Evolutionary conservation across 2,888 invertebrate species (phyloP).

Genomic region (Trissolcus brochymenae): DNA sequence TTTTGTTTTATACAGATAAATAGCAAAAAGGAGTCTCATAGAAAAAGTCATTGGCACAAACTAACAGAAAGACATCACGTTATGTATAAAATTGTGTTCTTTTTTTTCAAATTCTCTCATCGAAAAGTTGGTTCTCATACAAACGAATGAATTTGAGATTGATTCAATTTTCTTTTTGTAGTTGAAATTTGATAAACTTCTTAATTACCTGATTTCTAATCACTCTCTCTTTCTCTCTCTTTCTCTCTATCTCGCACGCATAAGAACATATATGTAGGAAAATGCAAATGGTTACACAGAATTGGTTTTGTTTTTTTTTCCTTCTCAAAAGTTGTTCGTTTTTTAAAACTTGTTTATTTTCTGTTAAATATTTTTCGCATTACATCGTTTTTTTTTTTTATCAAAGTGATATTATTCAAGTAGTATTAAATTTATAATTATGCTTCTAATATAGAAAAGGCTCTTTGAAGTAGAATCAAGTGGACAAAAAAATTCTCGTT

Average conservation of each 20-base stretch:
- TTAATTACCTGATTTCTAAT: background rate
- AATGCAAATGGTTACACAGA: conserved; percentile 41
- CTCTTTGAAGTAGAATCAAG: conserved; percentile 26
- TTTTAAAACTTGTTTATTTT: conserved; percentile 25
- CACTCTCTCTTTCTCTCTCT: conserved; percentile 1
- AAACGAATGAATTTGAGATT: conserved; percentile 40
- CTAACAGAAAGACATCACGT: conserved; percentile 41
- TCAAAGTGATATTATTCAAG: conserved; percentile 48
- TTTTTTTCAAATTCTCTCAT: conserved; percentile 7
- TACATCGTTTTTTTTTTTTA: conserved; percentile 29
- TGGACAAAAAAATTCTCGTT: conserved; percentile 9
- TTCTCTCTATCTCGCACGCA: conserved; percentile 22
- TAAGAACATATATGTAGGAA: conserved; percentile 33
- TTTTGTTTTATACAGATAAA: conserved; percentile 6
- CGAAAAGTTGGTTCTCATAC: conserved; percentile 28
- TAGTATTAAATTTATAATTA: conserved; percentile 28
- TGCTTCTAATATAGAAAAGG: conserved; percentile 27
- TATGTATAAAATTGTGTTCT: conserved; percentile 45
- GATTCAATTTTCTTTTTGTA: conserved; percentile 7
- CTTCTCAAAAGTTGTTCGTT: background rate
- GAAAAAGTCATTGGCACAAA: conserved; percentile 53
- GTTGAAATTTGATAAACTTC: conserved; percentile 6
- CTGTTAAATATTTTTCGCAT: conserved; percentile 37
- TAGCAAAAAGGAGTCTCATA: conserved; percentile 33
- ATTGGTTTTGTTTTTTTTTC: conserved; percentile 18